Conservation (phyloP, 2,888 invertebrate species). For the Lochmaea crataegi region DNA sequence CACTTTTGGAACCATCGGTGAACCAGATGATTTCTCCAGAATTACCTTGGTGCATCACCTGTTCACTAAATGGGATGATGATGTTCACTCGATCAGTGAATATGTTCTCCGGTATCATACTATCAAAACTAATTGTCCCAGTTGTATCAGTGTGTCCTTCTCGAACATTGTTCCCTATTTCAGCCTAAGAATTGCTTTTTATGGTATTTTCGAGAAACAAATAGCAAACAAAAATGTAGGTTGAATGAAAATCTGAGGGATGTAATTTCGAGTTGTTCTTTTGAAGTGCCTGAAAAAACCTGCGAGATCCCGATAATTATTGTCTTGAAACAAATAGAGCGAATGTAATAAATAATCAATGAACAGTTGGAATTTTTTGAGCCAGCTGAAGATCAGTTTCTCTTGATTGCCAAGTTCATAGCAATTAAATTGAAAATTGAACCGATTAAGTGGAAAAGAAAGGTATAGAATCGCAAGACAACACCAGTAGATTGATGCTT, state of each 20-base stretch:
- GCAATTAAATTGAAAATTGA: conserved; percentile 30
- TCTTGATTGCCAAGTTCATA: conserved; percentile 29
- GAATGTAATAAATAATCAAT: conserved; percentile 37
- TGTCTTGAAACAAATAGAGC: conserved; percentile 37
- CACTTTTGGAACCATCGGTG: too few relatives aligned
- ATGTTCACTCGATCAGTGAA: too few relatives aligned
- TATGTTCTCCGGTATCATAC: too few relatives aligned
- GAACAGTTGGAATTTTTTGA: conserved; percentile 25
- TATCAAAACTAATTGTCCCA: too few relatives aligned
- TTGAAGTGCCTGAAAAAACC: conserved; percentile 35
- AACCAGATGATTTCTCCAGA: too few relatives aligned
- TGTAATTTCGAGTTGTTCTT: conserved; percentile 39
- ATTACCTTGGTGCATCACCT: too few relatives aligned
- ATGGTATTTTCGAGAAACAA: conserved; percentile 35
- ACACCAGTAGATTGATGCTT: conserved; percentile 18
- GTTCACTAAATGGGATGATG: too few relatives aligned
- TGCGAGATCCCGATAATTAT: conserved; percentile 36
- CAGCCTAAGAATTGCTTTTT: too few relatives aligned
- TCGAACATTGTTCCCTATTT: too few relatives aligned
- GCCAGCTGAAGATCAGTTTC: conserved; percentile 19
- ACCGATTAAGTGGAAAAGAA: conserved; percentile 31
- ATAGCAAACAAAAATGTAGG: conserved; percentile 38
- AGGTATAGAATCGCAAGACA: conserved; percentile 17
- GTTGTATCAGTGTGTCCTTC: too few relatives aligned
- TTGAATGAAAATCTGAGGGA: conserved; percentile 37